Base-by-base conservation (phyloP, 2,888 invertebrate genomes). In the Resseliella maxima region DNA sequence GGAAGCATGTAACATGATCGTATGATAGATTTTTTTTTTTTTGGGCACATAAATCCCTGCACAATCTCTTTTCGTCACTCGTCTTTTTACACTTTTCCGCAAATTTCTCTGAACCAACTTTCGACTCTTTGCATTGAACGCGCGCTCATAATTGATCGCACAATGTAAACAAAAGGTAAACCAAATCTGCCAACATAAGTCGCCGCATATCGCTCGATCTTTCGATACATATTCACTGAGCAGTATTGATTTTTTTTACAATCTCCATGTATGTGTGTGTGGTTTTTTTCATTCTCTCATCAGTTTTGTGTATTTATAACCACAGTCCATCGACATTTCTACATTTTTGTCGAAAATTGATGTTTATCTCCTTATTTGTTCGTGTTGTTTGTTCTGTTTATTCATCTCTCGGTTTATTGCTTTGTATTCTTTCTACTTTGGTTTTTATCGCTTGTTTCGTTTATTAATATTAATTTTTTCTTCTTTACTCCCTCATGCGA, bases 271-370 rank as follows among this genome's bases (percentile, higher is more conserved):
- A n/a, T n/a, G n/a, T n/a, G n/a, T n/a, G n/a, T n/a, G n/a, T n/a
- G 50, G 10, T 50, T 18, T 50, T 18, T 12, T 21, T 50, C 50
- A 21, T 18, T 50, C 50, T 50, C 10, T 18, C 12, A 18, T 18
- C 50, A 50, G 18, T 72, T 31, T 72, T 72, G 10, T 18, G 8
- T 50, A 31, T 72, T 24, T 59, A 72, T 31, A 31, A 10, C 31
- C 31, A 72, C 72, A 72, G 72, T 72, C 72, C 72, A 72, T 72
- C 72, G 72, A 72, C 72, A 72, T 72, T 72, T 72, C 72, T 72
- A 72, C 72, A 72, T 72, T 72, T 72, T 72, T 72, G 72, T 72
- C 72, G 72, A 72, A 72, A 72, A 35, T 72, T 72, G 72, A 72
- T 72, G 72, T 72, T 72, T 72, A 72, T 72, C 72, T 72, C 72